Evolutionary conservation across 2,113 vertebrate genomes (phyloP).

Genomic region (Crypturellus undulatus): DNA sequence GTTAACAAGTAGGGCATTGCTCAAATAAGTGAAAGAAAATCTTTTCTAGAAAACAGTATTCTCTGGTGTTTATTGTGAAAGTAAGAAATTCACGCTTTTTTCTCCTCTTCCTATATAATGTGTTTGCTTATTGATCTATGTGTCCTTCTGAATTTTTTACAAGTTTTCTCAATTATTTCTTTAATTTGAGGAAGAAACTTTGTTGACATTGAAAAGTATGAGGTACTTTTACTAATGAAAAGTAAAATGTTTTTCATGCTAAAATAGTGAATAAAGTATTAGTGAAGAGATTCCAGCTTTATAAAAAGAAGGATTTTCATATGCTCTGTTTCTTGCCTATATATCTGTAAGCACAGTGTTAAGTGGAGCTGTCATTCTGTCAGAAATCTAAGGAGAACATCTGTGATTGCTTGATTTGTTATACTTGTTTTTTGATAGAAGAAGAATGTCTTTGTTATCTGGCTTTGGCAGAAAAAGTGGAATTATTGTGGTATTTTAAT

Average conservation of each 20-base stretch:
- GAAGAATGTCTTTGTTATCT: not conserved
- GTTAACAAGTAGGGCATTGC: not conserved
- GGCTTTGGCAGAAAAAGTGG: not conserved
- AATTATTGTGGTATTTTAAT: not conserved
- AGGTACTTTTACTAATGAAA: not conserved
- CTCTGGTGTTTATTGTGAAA: not conserved
- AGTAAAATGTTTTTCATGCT: not conserved
- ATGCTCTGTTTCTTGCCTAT: not conserved
- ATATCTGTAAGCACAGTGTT: not conserved
- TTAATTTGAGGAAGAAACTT: not conserved
- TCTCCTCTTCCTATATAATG: not conserved
- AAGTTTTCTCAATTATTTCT: not conserved
- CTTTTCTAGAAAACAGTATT: not conserved
- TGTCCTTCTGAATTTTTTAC: not conserved
- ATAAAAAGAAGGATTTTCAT: not conserved
- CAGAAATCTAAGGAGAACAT: not conserved
- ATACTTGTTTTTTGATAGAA: not conserved
- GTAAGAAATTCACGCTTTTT: not conserved
- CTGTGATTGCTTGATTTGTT: not conserved
- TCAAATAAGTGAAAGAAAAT: not conserved
- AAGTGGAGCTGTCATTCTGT: not conserved
- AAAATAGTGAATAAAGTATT: not conserved
- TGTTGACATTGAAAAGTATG: not conserved
- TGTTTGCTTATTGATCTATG: not conserved
- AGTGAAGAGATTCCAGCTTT: not conserved